Evolutionary conservation across 2,888 invertebrate genomes (phyloP).

Genomic region (Troglohyphantes excavatus): DNA sequence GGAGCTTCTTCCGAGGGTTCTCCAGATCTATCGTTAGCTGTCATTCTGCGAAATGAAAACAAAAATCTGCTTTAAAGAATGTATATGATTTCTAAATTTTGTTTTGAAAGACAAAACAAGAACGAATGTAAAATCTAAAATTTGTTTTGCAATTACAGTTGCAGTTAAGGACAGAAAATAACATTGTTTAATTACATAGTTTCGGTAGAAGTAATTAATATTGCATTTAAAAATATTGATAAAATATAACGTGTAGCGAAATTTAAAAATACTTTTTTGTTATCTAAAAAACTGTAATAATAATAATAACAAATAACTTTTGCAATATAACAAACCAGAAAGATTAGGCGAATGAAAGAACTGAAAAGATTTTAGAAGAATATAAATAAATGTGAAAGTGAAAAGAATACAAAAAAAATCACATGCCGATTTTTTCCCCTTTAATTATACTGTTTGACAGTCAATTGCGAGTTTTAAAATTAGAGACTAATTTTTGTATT

Average conservation of each 20-base stretch:
- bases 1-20: constrained; percentile 54
- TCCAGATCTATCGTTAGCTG: constrained; percentile 22
- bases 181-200: neutral
- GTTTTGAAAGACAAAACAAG: neutral
- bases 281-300: neutral
- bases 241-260: too few relatives aligned
- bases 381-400: neutral
- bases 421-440: too few relatives aligned
- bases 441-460: too few relatives aligned
- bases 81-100: neutral
- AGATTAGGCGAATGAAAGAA: neutral
- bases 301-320: neutral
- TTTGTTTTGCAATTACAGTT: neutral
- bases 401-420: neutral
- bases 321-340: neutral
- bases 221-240: neutral
- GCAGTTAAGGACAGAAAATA: neutral
- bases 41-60: constrained; percentile 17
- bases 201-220: neutral
- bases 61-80: neutral
- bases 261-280: neutral
- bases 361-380: too few relatives aligned
- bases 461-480: too few relatives aligned
- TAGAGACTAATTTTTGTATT: too few relatives aligned
- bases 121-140: neutral